Percentiles rank a stretch among this genome's conserved stretches.
Conservation (phyloP, 2,888 invertebrate genomes). For the Agrilus biguttatus region DNA sequence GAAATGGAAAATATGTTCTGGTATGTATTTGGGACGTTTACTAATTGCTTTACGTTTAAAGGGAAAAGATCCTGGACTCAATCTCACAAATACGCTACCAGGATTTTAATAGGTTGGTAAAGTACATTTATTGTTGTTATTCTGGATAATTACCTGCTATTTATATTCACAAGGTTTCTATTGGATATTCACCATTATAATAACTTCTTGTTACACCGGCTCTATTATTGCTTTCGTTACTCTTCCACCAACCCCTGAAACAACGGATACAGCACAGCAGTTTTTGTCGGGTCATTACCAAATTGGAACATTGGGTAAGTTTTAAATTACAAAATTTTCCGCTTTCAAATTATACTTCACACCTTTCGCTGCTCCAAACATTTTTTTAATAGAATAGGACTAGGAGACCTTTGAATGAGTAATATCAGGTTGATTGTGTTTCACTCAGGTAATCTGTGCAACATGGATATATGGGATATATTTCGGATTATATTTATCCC, state of each 20-base stretch:
- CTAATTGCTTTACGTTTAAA: slow-evolving; percentile 60
- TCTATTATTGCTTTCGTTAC: slow-evolving; percentile 77
- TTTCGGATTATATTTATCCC: too few species aligned
- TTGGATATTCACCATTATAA: slow-evolving; percentile 76
- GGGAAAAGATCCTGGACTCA: slow-evolving; percentile 58
- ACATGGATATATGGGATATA: too few species aligned
- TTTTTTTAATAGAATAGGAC: too few species aligned
- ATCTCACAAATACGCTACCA: slow-evolving; percentile 52
- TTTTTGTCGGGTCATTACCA: slow-evolving; percentile 51
- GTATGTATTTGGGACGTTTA: slow-evolving; percentile 77
- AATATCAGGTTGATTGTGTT: too few species aligned
- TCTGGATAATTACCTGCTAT: not conserved
- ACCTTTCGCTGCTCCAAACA: not conserved
- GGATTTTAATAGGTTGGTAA: slow-evolving; percentile 52
- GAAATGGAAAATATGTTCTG: slow-evolving; percentile 76
- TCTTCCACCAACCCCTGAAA: slow-evolving; percentile 58
- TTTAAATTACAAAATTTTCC: not conserved
- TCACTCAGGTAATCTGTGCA: too few species aligned
- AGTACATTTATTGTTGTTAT: not conserved
- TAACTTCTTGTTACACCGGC: slow-evolving; percentile 71
- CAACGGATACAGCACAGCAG: slow-evolving; percentile 54
- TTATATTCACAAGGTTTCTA: slow-evolving; percentile 44
- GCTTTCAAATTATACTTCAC: not conserved
- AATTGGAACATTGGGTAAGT: slow-evolving; percentile 54
- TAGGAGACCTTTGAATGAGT: too few species aligned